Base-by-base conservation (phyloP, 2,888 invertebrate genomes). In the Vanessa cardui region DNA sequence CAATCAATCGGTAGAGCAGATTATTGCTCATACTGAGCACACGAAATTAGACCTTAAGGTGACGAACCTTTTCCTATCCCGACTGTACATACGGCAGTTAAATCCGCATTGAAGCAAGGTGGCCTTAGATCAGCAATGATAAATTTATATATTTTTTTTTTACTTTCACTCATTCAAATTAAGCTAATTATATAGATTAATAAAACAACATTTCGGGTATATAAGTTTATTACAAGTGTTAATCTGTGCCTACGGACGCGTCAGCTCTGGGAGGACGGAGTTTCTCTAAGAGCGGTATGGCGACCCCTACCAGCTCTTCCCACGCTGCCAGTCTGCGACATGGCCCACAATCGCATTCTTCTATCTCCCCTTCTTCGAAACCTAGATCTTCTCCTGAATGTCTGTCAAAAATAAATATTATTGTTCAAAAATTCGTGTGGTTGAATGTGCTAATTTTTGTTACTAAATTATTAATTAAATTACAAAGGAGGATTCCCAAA, bases 291-390 rank as follows among this genome's bases (percentile, higher is more conserved):
- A 96, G 86, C 77, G 96, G 96, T 50, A 96, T 94, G 0, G 96
- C 96, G 0, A 96, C 96, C 20, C 94, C 93, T 1, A 96, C 95
- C 78, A 96, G 95, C 78, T 96, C 96, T 83, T 96, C 96, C 96
- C 96, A 96, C 15, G 94, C 83, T 1, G 89, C 87, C 16, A 93
- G 87, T 8, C 87, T 75, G 21, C 77, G 74, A 60, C 92, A 92
- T 0, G 90, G 83, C 0, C 76, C 85, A 58, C 93, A 89, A 0
- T 79, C 80, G 54, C 93, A 93, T 65, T 86, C 87, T 18, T 81
- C 82, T 46, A 88, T 87, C 6, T 86, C 87, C 3, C 88, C 90
- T 46, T 90, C 90, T 68, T 90, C 90, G 67, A 91, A 91, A 45
- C 90, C 90, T 1, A 89, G 77, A 77, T 91, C 90, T 69, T 88